Percentiles rank a stretch among this genome's conserved stretches.
Conservation (phyloP, 1,140 invertebrate species). For the Bombus terrestris region DNA sequence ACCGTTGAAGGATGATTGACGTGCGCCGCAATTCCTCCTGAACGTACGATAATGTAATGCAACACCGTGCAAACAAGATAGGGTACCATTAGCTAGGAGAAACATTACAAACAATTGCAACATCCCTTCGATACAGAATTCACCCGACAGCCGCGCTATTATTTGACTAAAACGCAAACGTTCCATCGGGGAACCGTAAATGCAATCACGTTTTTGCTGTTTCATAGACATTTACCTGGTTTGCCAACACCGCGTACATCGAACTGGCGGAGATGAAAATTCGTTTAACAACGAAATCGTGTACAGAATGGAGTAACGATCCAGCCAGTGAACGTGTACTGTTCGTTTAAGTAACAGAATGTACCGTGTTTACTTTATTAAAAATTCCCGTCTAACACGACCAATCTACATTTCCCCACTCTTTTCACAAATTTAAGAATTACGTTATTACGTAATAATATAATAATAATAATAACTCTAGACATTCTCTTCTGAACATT, state of each 20-base stretch:
- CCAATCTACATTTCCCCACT: background rate
- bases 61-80: conserved; percentile 43
- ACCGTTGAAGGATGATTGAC: conserved; percentile 56
- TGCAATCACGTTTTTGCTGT: conserved; percentile 36
- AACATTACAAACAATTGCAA: conserved; percentile 40
- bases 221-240: conserved; percentile 29
- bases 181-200: background rate
- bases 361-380: background rate
- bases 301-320: conserved; percentile 8
- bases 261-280: conserved; percentile 24
- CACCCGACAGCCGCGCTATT: conserved; percentile 1
- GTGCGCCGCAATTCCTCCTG: conserved; percentile 53
- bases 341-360: background rate
- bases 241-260: conserved; percentile 33
- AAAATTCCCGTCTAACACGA: background rate
- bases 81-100: conserved; percentile 16
- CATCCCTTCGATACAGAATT: conserved; percentile 14
- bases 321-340: conserved; percentile 9
- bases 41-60: conserved; percentile 40
- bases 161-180: conserved; percentile 25
- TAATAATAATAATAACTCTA: background rate
- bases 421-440: background rate
- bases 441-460: background rate
- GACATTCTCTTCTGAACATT: conserved; percentile 22
- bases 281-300: conserved; percentile 43